Percentiles rank a stretch among this genome's conserved stretches.
phyloP scores from a whole-genome alignment of 2,888 invertebrate genomes.

The Perizoma affinitatum region DNA sequence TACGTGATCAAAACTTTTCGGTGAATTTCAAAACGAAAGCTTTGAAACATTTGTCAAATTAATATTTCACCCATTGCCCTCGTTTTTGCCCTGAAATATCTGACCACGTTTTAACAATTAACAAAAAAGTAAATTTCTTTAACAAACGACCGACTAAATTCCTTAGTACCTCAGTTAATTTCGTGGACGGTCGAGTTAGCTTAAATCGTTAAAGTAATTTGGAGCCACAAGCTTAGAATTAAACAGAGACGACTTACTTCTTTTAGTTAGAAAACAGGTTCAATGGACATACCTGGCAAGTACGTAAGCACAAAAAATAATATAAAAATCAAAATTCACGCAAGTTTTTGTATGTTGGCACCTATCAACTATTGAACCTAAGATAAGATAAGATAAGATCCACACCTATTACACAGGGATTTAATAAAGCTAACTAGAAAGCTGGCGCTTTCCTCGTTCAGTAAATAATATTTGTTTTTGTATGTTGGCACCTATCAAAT shows the following conservation, averaged over 20 bases:
- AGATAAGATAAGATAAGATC: no score
- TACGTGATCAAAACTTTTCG: constrained; percentile 26
- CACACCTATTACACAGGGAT: no score
- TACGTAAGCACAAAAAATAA: no score
- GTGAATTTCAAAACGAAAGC: constrained; percentile 25
- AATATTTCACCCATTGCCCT: constrained; percentile 29
- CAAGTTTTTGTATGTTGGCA: no score
- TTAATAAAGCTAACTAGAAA: no score
- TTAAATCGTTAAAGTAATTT: constrained; percentile 60
- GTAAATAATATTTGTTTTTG: no score
- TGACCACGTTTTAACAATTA: constrained; percentile 38
- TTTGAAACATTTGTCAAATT: constrained; percentile 28
- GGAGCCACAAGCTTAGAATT: constrained; percentile 21
- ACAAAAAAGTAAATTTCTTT: constrained; percentile 39
- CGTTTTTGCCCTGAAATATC: constrained; percentile 17
- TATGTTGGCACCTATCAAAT: no score
- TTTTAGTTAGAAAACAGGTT: no score
- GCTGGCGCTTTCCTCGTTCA: no score
- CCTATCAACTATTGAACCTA: no score
- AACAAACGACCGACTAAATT: constrained; percentile 49
- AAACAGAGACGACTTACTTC: background rate
- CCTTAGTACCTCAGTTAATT: constrained; percentile 46
- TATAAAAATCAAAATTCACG: no score
- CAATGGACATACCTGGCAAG: no score
- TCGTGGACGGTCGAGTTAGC: constrained; percentile 48